phyloP scores from a whole-genome alignment of 2,888 invertebrate species.

The Digitonthophagus gazella region DNA sequence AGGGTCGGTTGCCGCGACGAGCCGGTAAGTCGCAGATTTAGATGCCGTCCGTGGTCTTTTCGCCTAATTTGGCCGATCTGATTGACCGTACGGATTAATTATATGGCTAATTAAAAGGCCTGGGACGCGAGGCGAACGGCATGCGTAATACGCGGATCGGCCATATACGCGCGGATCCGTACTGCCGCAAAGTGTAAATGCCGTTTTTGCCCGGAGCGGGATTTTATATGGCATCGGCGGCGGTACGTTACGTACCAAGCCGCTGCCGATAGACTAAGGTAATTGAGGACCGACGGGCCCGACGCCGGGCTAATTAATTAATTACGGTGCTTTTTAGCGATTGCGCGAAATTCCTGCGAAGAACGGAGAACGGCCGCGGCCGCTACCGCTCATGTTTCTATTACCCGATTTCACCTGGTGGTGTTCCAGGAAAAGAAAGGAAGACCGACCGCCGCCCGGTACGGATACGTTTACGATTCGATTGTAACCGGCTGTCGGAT shows the following conservation, averaged over 20 bases:
- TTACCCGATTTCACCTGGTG: slow-evolving; percentile 1
- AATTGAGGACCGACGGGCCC: slow-evolving; percentile 50
- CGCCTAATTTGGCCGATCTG: slow-evolving; percentile 45
- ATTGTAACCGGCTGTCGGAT: background rate
- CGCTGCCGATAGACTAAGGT: slow-evolving; percentile 41
- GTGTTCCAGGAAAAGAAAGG: background rate
- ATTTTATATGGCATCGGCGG: slow-evolving; percentile 45
- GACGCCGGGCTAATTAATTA: slow-evolving; percentile 49
- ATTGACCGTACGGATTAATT: slow-evolving; percentile 51
- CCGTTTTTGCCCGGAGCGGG: slow-evolving; percentile 30
- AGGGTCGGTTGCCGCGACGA: slow-evolving; percentile 24
- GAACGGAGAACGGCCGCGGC: background rate
- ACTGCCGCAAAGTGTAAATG: slow-evolving; percentile 50
- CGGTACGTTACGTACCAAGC: slow-evolving; percentile 33
- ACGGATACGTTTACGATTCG: background rate
- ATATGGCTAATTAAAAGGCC: slow-evolving; percentile 48
- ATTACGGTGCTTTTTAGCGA: slow-evolving; percentile 37
- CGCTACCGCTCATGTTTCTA: slow-evolving; percentile 8
- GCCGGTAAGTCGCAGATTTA: slow-evolving; percentile 22
- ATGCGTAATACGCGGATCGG: slow-evolving; percentile 46
- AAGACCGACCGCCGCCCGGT: background rate
- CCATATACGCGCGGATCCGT: slow-evolving; percentile 44
- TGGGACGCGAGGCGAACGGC: slow-evolving; percentile 37
- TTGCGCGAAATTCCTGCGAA: slow-evolving; percentile 13
- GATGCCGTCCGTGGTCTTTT: slow-evolving; percentile 22